Percentiles rank a stretch among this genome's conserved stretches.
Evolutionary conservation across 2,113 vertebrate species (phyloP).

Genomic region (Pelodiscus sinensis): DNA sequence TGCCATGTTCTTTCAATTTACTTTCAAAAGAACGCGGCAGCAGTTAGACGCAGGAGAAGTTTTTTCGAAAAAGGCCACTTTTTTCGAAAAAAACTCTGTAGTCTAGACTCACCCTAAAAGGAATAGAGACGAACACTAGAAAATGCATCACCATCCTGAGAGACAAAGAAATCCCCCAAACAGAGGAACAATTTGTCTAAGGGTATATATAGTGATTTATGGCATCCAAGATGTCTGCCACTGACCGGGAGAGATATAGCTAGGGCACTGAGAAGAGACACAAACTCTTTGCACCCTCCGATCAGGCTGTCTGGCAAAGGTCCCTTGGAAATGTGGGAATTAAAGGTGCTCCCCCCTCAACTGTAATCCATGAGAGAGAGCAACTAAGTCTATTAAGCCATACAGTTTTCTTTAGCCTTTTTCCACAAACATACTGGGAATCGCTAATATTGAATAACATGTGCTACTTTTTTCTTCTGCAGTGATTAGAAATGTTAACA

Average conservation of each 20-base stretch:
- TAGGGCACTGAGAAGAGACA: not conserved
- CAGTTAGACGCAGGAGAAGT: too few relatives aligned
- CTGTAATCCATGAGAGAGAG: not conserved
- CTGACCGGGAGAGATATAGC: not conserved
- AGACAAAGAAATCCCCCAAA: not conserved
- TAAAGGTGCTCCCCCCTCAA: not conserved
- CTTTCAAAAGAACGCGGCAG: too few relatives aligned
- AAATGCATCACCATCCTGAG: not conserved
- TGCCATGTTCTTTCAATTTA: too few relatives aligned
- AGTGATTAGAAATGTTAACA: not conserved
- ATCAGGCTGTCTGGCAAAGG: not conserved
- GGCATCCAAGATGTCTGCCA: not conserved
- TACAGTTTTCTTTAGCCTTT: not conserved
- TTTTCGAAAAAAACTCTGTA: too few relatives aligned
- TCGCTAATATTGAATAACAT: not conserved
- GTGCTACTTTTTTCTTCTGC: not conserved
- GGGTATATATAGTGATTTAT: not conserved
- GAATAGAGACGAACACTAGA: not conserved
- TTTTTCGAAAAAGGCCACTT: too few relatives aligned
- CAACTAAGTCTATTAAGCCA: not conserved
- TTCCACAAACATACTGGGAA: not conserved
- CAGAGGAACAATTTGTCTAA: not conserved
- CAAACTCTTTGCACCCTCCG: not conserved
- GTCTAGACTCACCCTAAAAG: not conserved
- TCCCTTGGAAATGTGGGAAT: not conserved